Base-by-base conservation (phyloP, 2,888 invertebrate genomes). In the Lycophotia porphyrea region DNA sequence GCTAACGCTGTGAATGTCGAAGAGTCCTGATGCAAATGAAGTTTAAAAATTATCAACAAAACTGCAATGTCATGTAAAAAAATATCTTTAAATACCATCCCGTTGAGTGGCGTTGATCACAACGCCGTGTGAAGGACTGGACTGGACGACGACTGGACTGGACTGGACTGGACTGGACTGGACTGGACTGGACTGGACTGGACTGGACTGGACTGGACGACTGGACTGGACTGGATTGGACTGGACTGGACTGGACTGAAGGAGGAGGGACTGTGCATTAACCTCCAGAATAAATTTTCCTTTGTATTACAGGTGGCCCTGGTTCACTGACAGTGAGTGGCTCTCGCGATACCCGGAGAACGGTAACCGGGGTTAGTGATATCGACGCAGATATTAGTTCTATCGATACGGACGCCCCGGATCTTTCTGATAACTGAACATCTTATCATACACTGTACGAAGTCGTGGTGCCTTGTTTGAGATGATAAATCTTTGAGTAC, bases 351-450 rank as follows among this genome's bases (percentile, higher is more conserved):
- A 55, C 36, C 34, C 73, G 61, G 4, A 58, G 76, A 39, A 60
- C 39, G 1, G 9, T 76, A 7, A 79, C 78, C 63, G 84, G 85
- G 1, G 86, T 90, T 7, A 95, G 95, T 65, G 95, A 95, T 71
- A 86, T 90, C 3, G 96, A 96, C 42, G 96, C 95, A 1, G 96
- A 96, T 75, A 90, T 95, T 71, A 96, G 96, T 77, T 96, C 96
- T 2, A 78, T 93, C 24, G 95, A 93, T 80, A 95, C 96, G 0
- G 95, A 96, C 71, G 91, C 90, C 36, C 91, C 90, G 0, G 94
- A 95, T 84, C 92, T 90, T 11, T 95, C 95, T 1, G 93, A 94
- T 72, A 90, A 91, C 84, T 93, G 80, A 80, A 61, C 44, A 52
- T 9, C 4, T n/a, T 27, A 47, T 64, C 24, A n/a, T 27, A 68